A percentile compares a stretch with the other conserved stretches of the same genome.
Evolutionary conservation across 2,113 vertebrate species (phyloP).

Genomic region (Actinemys pallida): DNA sequence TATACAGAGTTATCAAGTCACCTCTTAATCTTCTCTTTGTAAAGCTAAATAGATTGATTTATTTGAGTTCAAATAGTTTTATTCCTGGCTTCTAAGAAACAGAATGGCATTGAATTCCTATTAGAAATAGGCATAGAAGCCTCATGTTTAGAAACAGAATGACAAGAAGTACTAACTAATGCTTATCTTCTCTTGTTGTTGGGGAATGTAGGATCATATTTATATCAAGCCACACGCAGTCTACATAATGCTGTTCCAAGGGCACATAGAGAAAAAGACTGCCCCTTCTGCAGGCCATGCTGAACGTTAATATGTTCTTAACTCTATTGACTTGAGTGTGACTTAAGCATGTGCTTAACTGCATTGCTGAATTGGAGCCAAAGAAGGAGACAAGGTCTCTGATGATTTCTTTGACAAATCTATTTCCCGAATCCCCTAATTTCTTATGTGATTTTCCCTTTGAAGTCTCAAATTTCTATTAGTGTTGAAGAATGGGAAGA

Average conservation of each 20-base stretch:
- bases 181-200: not conserved
- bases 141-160: not conserved
- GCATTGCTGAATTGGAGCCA: not conserved
- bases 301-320: not conserved
- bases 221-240: not conserved
- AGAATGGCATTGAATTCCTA: not conserved
- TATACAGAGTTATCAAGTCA: not conserved
- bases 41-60: not conserved
- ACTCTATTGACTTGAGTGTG: not conserved
- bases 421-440: constrained; percentile 9
- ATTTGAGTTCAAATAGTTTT: not conserved
- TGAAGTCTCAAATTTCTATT: constrained; percentile 91
- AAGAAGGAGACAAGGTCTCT: not conserved
- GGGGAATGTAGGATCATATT: not conserved
- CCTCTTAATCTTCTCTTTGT: not conserved
- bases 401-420: not conserved
- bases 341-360: not conserved
- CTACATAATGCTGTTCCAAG: not conserved
- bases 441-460: constrained; percentile 4
- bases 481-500: constrained; percentile 92
- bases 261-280: not conserved
- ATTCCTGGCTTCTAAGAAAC: not conserved
- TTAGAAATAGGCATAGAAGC: not conserved
- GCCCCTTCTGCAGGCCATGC: not conserved
- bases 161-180: not conserved